Evolutionary conservation across 2,888 invertebrate species (phyloP), one percentile per base, ranked within the genome.

Genomic region (Dichetophora obliterata): DNA sequence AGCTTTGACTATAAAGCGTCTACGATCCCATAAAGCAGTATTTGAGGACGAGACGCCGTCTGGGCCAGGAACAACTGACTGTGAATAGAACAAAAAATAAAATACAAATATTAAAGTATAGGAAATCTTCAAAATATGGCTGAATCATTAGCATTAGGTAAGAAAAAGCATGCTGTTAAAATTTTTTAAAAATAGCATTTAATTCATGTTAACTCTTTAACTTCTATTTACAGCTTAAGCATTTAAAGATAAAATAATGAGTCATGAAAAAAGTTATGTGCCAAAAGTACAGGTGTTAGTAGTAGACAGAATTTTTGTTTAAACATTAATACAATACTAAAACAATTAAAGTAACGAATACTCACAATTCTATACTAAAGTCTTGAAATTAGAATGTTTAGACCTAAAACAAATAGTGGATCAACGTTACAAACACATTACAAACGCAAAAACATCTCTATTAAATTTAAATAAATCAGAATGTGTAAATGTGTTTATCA

Each of bases 1-100:
- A 50, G 89, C 87, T 80, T 87, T 88, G 16, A 89, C 80, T 75
- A 89, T 87, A 79, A 86, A 88, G 77, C 87, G 86, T 75, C 84
- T 83, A 69, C 89, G 87, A 81, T 88, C 86, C 69, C 80, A 77
- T 50, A 82, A 31, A 57, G 77, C 27, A 24, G 82, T 48, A 61
- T 27, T 19, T 43, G 24, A 68, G 37, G 22, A n/a, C 61, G 66
- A 57, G 70, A 34, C 72, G 61, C 68, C 68, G 24, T 54, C 71
- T 19, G 22, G 59, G 43, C 66, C 78, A 48, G 61, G 27, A 11
- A 63, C 19, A 6, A 57, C 27, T 70, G 72, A 34, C 77, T 70
- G 52, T 75, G 61, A 68, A 43, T 76, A 77, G 70, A 6, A 75
- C 73, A 54, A 73, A 19, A 69, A 54, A 75, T n/a, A 71, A 71